Evolutionary conservation across 2,113 vertebrate species (phyloP), one percentile per base, ranked within the genome.

Genomic region (Gallinago paraguaiae): DNA sequence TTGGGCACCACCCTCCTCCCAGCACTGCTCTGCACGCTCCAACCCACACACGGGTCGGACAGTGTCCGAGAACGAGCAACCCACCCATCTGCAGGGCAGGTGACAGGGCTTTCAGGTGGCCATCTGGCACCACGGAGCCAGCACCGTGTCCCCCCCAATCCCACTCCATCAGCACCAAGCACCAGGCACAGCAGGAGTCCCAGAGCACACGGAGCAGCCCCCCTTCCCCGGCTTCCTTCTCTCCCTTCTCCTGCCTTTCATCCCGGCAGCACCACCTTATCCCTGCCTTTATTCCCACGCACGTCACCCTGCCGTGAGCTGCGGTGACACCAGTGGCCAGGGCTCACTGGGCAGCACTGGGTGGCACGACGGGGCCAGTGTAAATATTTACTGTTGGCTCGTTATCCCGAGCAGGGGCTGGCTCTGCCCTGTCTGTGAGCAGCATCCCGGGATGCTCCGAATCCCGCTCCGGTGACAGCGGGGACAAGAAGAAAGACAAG

Each of bases 191-290:
- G 43, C 5, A 0, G 72, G 8, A 30, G 15, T 3, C 61, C 2
- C 18, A 5, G 59, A n/a, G 3, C 0, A 0, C 18, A 8, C 13
- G 0, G 24, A 53, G 53, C 8, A 0, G 30, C 11, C 12, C 45
- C 70, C 45, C 57, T 2, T 2, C 53, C 2, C 1, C 24, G 0
- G 57, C 28, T 81, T 28, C 12, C 7, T 0, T 24, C 7, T 30
- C 39, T 6, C 10, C 33, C 57, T n/a, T 15, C 33, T 28, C 20
- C 33, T 59, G 46, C 50, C 35, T 37, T 61, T 35, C 61, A 13
- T 64, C 54, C 53, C 0, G 0, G 67, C 27, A 37, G 48, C 71
- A 65, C 30, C 74, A 2, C 0, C 0, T 24, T 33, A 19, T 28
- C 78, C 5, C 19, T 18, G 56, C 37, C 0, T n/a, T 74, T 35